Evolutionary conservation across 92 coral and sea anemone genomes (phyloP).

Genomic region (Palythoa grandiflora): DNA sequence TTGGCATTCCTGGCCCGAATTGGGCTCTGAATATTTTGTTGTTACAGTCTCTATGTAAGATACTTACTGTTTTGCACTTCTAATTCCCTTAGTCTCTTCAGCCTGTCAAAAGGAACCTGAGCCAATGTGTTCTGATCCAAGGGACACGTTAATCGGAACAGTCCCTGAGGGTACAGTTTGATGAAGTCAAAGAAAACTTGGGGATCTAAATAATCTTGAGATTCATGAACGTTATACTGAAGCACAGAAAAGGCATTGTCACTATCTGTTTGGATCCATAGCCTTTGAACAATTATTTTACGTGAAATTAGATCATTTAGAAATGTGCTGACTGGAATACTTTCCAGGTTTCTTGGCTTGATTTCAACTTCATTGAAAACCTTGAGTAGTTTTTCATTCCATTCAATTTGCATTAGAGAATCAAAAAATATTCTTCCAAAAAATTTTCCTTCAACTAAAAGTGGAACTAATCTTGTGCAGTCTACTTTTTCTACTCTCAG

Average conservation of each 20-base stretch:
- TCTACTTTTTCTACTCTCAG: neutral
- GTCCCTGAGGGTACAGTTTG: slow-evolving; percentile 8
- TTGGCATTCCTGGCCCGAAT: too few species aligned
- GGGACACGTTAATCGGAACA: neutral
- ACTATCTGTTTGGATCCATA: neutral
- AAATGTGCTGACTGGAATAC: neutral
- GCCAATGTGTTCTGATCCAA: neutral
- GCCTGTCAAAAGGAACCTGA: slow-evolving; percentile 13
- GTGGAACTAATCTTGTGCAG: neutral
- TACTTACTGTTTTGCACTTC: too few species aligned
- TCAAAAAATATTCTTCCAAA: neutral
- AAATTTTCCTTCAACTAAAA: neutral
- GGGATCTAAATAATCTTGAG: neutral
- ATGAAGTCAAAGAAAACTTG: neutral
- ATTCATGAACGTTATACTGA: slow-evolving; percentile 7
- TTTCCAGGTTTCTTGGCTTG: neutral
- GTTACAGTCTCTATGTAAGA: too few species aligned
- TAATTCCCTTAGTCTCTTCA: neutral
- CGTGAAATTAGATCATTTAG: neutral
- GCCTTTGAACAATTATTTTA: neutral
- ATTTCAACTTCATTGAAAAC: neutral
- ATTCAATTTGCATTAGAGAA: too few species aligned
- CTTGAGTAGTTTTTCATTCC: neutral
- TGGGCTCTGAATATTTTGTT: too few species aligned
- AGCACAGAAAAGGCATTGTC: neutral